Evolutionary conservation across 2,113 vertebrate species (phyloP).

Genomic region (Sinosuthora webbiana): DNA sequence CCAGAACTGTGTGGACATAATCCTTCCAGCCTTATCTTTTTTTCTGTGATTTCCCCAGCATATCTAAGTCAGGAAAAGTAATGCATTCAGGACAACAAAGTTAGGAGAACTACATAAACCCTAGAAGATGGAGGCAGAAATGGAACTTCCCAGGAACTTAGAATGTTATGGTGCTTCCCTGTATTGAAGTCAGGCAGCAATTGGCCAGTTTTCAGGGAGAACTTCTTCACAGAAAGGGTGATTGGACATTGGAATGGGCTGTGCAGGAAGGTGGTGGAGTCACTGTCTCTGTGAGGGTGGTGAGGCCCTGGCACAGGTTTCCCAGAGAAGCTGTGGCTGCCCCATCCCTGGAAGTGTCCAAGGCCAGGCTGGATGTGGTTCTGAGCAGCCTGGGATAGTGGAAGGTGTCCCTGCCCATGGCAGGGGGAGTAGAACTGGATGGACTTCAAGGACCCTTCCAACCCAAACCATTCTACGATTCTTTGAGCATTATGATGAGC

Average conservation of each 20-base stretch:
- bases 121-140: background rate
- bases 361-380: background rate
- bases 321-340: background rate
- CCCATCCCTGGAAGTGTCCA: background rate
- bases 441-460: background rate
- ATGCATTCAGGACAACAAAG: background rate
- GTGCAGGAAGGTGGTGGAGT: background rate
- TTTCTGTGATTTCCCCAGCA: background rate
- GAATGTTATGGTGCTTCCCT: background rate
- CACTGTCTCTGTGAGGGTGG: background rate
- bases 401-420: background rate
- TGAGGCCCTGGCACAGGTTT: background rate
- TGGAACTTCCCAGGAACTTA: background rate
- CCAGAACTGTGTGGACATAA: background rate
- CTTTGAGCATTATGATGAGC: background rate
- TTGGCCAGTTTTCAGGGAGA: background rate
- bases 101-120: background rate
- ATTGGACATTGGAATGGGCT: background rate
- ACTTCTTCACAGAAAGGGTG: background rate
- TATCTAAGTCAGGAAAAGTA: constrained; percentile 15
- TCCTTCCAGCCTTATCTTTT: background rate
- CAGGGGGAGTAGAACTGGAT: background rate
- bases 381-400: fast-evolving
- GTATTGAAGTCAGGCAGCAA: background rate
- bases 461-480: background rate